phyloP scores from a whole-genome alignment of 2,113 vertebrate species.

The Falcunculus frontatus region DNA sequence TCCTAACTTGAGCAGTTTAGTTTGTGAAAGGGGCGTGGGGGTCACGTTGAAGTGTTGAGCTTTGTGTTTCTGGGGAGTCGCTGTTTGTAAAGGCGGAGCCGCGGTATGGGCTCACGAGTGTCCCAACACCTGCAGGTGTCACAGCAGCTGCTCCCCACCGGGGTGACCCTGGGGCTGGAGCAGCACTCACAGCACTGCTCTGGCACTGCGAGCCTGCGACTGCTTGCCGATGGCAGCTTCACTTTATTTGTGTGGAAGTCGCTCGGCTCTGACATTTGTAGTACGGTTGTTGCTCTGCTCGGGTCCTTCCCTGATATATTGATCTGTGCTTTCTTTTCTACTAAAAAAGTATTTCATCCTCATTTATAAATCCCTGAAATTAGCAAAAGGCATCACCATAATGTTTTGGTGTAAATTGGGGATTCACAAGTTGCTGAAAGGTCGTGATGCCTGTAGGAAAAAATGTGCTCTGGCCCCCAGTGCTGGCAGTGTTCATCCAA shows the following conservation, averaged over 20 bases:
- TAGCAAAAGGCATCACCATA: not conserved
- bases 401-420: not conserved
- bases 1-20: not conserved
- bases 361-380: slow-evolving; percentile 14
- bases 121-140: not conserved
- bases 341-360: not conserved
- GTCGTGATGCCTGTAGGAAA: not conserved
- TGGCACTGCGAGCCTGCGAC: slow-evolving; percentile 16
- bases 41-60: not conserved
- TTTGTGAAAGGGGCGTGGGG: not conserved
- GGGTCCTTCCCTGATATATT: not conserved
- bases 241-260: not conserved
- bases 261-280: slow-evolving; percentile 39
- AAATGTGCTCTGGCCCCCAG: not conserved
- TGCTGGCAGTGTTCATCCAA: not conserved
- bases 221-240: slow-evolving; percentile 18
- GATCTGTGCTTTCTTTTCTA: slow-evolving; percentile 46
- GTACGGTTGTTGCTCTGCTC: slow-evolving; percentile 1
- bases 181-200: not conserved
- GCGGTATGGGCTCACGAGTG: not conserved
- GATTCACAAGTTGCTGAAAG: not conserved
- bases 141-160: not conserved
- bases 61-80: not conserved
- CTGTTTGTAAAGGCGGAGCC: not conserved
- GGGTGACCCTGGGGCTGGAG: slow-evolving; percentile 16